Conservation (phyloP, 2,888 invertebrate genomes). For the Myopa tessellatipennis region DNA sequence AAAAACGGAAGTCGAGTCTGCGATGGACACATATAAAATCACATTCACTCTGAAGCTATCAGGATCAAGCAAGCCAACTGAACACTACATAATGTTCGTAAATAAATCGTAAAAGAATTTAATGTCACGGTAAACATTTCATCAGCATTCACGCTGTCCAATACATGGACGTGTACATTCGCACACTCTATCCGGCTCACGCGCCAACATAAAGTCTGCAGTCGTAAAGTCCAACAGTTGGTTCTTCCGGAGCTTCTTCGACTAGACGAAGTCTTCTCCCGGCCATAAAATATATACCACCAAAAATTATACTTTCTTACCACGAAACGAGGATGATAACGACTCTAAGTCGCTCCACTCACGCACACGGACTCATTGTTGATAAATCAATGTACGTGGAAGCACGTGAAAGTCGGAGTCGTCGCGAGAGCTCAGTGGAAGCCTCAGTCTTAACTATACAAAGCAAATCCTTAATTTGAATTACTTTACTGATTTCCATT, state of each 20-base stretch:
- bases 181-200: not conserved
- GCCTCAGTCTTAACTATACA: too few species aligned
- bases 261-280: slow-evolving; percentile 29
- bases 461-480: too few species aligned
- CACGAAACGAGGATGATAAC: not conserved
- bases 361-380: too few species aligned
- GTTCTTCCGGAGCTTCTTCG: not conserved
- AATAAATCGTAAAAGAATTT: slow-evolving; percentile 64
- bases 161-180: not conserved
- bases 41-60: slow-evolving; percentile 21
- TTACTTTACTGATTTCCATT: too few species aligned
- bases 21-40: slow-evolving; percentile 34
- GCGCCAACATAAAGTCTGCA: not conserved
- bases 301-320: slow-evolving; percentile 41
- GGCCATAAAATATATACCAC: slow-evolving; percentile 39
- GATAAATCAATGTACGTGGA: too few species aligned
- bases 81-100: slow-evolving; percentile 62
- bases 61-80: slow-evolving; percentile 31
- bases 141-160: slow-evolving; percentile 60
- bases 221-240: not conserved
- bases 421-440: not conserved
- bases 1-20: slow-evolving; percentile 27
- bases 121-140: slow-evolving; percentile 67
- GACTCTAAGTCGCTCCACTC: too few species aligned
- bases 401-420: slow-evolving; percentile 35